Percentiles rank a stretch among this genome's conserved stretches.
These are phyloP conservation scores for Gallinago jamesoni DNA, from an alignment of 2,113 vertebrate species.

Conservation along the genomic window DNA sequence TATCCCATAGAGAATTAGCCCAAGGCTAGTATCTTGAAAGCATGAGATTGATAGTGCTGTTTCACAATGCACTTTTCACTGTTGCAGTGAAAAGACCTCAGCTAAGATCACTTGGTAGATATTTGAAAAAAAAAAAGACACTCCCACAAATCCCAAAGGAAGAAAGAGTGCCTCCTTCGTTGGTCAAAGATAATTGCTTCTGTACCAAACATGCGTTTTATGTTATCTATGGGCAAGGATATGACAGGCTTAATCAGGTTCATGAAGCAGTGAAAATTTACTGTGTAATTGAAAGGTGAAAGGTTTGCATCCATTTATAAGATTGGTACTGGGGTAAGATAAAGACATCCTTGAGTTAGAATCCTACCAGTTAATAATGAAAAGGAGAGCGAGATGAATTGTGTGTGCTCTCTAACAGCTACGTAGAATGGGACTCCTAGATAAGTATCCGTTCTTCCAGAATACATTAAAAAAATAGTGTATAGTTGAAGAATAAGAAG, in stretches of 20 bases:
- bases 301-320: constrained; percentile 6
- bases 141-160: background rate
- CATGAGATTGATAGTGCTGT: background rate
- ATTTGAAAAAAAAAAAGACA: background rate
- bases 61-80: background rate
- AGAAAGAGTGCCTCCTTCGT: background rate
- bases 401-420: background rate
- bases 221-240: background rate
- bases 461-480: background rate
- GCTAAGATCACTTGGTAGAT: background rate
- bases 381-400: background rate
- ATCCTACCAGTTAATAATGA: constrained; percentile 1
- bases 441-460: background rate
- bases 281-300: constrained; percentile 23
- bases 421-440: background rate
- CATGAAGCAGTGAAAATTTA: constrained; percentile 15
- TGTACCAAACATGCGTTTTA: background rate
- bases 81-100: background rate
- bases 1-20: background rate
- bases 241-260: constrained; percentile 42
- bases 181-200: background rate
- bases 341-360: constrained; percentile 4
- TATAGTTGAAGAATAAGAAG: background rate
- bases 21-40: background rate
- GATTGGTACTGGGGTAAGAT: background rate